These are phyloP conservation scores for Eretmocerus hayati DNA, from an alignment of 2,888 invertebrate genomes.

Conservation along the genomic window DNA sequence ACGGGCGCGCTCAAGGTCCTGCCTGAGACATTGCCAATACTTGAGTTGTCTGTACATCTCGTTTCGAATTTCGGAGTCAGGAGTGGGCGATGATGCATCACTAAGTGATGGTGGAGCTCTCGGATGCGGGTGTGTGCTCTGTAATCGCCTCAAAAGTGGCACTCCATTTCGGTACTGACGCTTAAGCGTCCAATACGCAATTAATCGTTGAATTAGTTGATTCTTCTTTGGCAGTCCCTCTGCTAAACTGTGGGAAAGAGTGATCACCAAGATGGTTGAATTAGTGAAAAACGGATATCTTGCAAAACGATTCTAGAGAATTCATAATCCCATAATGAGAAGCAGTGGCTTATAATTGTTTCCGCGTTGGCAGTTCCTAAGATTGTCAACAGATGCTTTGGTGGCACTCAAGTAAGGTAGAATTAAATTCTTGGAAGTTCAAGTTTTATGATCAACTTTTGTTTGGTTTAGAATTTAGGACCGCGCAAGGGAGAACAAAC, in stretches of 20 bases:
- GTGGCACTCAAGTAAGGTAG: too few relatives aligned
- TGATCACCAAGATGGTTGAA: too few relatives aligned
- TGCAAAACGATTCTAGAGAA: too few relatives aligned
- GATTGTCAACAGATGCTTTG: too few relatives aligned
- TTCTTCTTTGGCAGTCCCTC: slow-evolving; percentile 63
- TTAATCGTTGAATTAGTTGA: slow-evolving; percentile 79
- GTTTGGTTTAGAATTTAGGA: too few relatives aligned
- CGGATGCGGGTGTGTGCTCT: slow-evolving; percentile 51
- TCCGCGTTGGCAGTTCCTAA: too few relatives aligned
- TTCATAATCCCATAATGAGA: too few relatives aligned
- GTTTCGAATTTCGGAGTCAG: slow-evolving; percentile 46
- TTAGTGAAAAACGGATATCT: too few relatives aligned
- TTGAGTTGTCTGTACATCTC: slow-evolving; percentile 81
- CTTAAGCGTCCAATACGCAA: slow-evolving; percentile 97
- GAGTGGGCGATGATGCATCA: slow-evolving; percentile 36
- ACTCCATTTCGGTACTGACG: slow-evolving; percentile 92
- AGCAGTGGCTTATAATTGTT: too few relatives aligned
- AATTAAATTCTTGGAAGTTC: too few relatives aligned
- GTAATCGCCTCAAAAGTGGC: slow-evolving; percentile 79
- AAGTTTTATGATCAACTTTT: too few relatives aligned
- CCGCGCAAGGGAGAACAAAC: too few relatives aligned
- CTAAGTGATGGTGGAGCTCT: slow-evolving; percentile 37
- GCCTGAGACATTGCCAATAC: slow-evolving; percentile 89
- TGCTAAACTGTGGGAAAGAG: slow-evolving; percentile 32
- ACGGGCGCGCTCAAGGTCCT: slow-evolving; percentile 86